Evolutionary conservation across 2,888 invertebrate species (phyloP), one percentile per base, ranked within the genome.

Genomic region (Epsilonema sp.): DNA sequence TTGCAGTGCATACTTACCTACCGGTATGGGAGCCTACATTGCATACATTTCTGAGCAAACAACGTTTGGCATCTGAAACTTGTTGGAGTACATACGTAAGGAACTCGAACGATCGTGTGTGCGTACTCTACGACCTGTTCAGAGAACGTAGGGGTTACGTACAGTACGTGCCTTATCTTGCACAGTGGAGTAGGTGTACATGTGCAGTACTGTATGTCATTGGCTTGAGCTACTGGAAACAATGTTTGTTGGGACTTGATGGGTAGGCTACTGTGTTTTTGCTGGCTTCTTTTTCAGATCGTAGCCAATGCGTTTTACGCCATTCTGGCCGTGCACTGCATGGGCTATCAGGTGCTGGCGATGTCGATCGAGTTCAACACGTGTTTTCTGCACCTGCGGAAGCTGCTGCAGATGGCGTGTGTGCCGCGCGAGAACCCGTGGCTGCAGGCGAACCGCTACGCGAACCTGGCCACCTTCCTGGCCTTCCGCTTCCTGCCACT

Each of bases 341-440:
- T 48, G 19, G 48, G 48, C 25, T 48, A 48, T 47, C 45, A 48
- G 8, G 38, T 38, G 20, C 3, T 48, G 22, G 26, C 43, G 4
- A 48, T 48, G 48, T 11, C 23, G 3, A 42, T 47, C 26, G 48
- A 48, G 23, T 11, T 46, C 3, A 39, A 46, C 19, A 46, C 46
- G 38, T 23, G 25, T 3, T 46, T 46, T 21, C 40, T 46, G 19
- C 46, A 46, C 22, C 16, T 23, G 20, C 39, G 46, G 16, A 37
- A 46, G 21, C 26, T 46, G 21, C 20, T 46, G 3, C 40, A 46
- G 25, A 16, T 46, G 26, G 25, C 46, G 39, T 19, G 20, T 8
- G 44, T 31, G 26, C 31, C 44, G 13, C 19, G 26, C 16, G 26
- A 26, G 8, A 13, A 31, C 25, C 4, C 3, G 5, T 11, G 31